These are phyloP conservation scores for Drosophila neutralis DNA, from an alignment of 2,888 invertebrate genomes.

Conservation along the genomic window DNA sequence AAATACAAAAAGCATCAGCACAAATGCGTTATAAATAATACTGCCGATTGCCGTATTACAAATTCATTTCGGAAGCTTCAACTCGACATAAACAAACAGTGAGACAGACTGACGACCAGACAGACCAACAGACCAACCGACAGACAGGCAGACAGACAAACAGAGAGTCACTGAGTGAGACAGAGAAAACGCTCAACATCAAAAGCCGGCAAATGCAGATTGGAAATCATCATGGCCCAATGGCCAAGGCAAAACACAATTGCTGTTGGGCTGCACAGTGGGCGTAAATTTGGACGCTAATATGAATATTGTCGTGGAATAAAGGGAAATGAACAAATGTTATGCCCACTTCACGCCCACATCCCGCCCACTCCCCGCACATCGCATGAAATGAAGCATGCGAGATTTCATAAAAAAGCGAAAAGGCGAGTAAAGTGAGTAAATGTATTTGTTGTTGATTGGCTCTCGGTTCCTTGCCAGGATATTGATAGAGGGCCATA, in stretches of 20 bases:
- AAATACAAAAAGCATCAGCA: constrained; percentile 76
- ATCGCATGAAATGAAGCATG: constrained; percentile 65
- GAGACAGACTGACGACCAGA: not conserved
- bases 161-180: not conserved
- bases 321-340: constrained; percentile 75
- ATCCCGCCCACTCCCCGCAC: not conserved
- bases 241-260: constrained; percentile 53
- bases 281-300: constrained; percentile 73
- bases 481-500: constrained; percentile 57
- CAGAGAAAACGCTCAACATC: constrained; percentile 33
- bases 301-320: constrained; percentile 76
- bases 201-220: constrained; percentile 58
- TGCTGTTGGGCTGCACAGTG: constrained; percentile 25
- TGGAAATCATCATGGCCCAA: constrained; percentile 65
- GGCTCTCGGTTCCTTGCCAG: constrained; percentile 59
- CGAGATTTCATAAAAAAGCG: constrained; percentile 74
- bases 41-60: constrained; percentile 70
- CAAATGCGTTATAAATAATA: constrained; percentile 78
- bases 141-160: constrained; percentile 8
- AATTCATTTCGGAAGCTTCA: constrained; percentile 68
- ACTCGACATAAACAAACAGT: constrained; percentile 46
- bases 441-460: constrained; percentile 77
- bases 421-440: constrained; percentile 47
- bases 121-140: constrained; percentile 12
- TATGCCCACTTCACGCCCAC: constrained; percentile 24